phyloP scores from a whole-genome alignment of 2,797 vertebrate genomes.

The Etheostoma perlongum region DNA sequence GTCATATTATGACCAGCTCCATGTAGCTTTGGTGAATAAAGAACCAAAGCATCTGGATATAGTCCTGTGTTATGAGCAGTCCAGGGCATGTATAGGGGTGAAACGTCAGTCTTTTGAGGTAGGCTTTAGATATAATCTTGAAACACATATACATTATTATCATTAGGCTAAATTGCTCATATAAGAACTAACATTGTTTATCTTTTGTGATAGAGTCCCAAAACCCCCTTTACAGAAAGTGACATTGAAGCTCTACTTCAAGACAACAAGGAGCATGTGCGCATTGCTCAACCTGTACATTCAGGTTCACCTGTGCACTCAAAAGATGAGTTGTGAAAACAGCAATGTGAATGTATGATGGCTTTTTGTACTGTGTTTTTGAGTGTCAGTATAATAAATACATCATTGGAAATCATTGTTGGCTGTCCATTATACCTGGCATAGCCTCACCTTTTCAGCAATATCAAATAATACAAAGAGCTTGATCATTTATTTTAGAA shows the following conservation, averaged over 20 bases:
- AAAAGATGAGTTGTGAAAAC: slow-evolving; percentile 71
- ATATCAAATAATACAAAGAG: not conserved
- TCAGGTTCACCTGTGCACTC: slow-evolving; percentile 19
- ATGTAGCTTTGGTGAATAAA: slow-evolving; percentile 50
- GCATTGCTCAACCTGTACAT: slow-evolving; percentile 53
- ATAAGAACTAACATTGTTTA: slow-evolving; percentile 11
- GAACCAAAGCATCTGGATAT: slow-evolving; percentile 62
- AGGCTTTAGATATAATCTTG: not conserved
- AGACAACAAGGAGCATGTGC: slow-evolving; percentile 69
- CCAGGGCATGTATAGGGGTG: slow-evolving; percentile 74
- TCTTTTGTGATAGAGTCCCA: slow-evolving; percentile 57
- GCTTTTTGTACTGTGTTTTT: not conserved
- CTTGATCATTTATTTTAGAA: not conserved
- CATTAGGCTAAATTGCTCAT: not conserved
- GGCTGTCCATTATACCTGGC: not conserved
- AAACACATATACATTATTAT: not conserved
- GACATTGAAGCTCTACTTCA: slow-evolving; percentile 64
- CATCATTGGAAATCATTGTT: not conserved
- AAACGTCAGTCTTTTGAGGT: slow-evolving; percentile 68
- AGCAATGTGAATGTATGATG: not conserved
- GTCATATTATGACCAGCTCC: slow-evolving; percentile 61
- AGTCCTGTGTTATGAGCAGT: slow-evolving; percentile 75
- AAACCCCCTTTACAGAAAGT: slow-evolving; percentile 51
- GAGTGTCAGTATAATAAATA: slow-evolving; percentile 31
- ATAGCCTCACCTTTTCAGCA: not conserved